Percentiles rank a stretch among this genome's conserved stretches.
Conservation (phyloP, 2,888 invertebrate species). For the Xanthia togata region DNA sequence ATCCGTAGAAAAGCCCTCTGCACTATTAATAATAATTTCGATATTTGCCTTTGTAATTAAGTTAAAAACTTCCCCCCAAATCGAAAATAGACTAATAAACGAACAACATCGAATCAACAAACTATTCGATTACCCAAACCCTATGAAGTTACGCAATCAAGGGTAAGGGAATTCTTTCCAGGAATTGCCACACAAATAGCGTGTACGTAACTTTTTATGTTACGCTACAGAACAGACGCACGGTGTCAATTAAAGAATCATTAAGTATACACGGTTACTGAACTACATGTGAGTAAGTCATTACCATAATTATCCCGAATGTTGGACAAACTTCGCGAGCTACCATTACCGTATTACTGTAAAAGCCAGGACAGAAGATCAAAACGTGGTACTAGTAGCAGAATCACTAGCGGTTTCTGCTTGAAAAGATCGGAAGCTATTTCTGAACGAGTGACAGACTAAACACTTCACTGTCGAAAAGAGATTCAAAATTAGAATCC, state of each 20-base stretch:
- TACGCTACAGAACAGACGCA: conserved; percentile 11
- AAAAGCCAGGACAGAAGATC: conserved; percentile 4
- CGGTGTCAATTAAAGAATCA: conserved; percentile 47
- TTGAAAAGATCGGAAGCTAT: no score
- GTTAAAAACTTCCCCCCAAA: neutral
- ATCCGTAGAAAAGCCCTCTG: no score
- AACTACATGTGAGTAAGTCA: conserved; percentile 39
- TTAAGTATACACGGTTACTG: conserved; percentile 31
- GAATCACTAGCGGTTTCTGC: no score
- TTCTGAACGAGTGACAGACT: no score
- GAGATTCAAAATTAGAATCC: no score
- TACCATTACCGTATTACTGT: conserved; percentile 13
- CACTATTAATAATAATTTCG: neutral
- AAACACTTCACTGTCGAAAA: no score
- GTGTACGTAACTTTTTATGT: conserved; percentile 51
- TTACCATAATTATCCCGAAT: conserved; percentile 47
- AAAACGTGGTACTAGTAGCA: no score
- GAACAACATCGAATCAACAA: neutral
- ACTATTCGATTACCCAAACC: conserved; percentile 8
- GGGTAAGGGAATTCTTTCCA: conserved; percentile 11
- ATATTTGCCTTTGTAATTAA: neutral
- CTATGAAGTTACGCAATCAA: conserved; percentile 25
- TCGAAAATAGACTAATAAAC: conserved; percentile 12
- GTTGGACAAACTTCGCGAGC: conserved; percentile 41
- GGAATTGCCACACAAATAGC: conserved; percentile 41